Percentiles rank a stretch among this genome's conserved stretches.
Conservation (phyloP, 2,888 invertebrate species). For the Neoascia interrupta region DNA sequence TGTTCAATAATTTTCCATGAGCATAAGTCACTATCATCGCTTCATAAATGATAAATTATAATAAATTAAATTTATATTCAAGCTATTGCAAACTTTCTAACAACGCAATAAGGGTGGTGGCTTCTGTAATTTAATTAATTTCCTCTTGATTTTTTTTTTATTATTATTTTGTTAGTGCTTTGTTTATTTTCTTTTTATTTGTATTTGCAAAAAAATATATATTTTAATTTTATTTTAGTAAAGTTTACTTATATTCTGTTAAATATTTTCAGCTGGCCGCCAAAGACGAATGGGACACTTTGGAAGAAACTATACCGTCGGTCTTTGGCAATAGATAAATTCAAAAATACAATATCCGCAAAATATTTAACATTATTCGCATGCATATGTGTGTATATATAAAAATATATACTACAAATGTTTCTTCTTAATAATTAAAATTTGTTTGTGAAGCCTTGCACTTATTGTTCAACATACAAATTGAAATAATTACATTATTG, state of each 20-base stretch:
- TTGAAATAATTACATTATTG: background rate
- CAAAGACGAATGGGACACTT: conserved; percentile 89
- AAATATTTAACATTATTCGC: conserved; percentile 35
- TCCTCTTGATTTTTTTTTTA: conserved; percentile 18
- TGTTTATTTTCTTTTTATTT: conserved; percentile 45
- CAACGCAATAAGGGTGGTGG: conserved; percentile 62
- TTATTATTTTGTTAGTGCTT: conserved; percentile 59
- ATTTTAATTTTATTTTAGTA: background rate
- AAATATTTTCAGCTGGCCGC: conserved; percentile 80
- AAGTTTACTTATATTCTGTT: conserved; percentile 3
- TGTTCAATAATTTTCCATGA: conserved; percentile 51
- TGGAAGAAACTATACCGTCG: conserved; percentile 90
- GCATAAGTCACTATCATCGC: conserved; percentile 65
- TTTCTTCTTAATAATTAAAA: conserved; percentile 21
- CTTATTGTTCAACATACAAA: conserved; percentile 40
- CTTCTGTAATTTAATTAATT: conserved; percentile 55
- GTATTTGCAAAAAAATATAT: conserved; percentile 2
- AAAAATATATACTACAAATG: conserved; percentile 30
- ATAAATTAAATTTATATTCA: conserved; percentile 20
- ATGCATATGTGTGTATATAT: conserved; percentile 35
- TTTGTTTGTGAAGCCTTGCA: conserved; percentile 44
- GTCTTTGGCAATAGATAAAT: conserved; percentile 78
- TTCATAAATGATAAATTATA: conserved; percentile 33
- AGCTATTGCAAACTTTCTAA: conserved; percentile 40
- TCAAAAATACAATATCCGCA: conserved; percentile 22